A percentile compares a stretch with the other conserved stretches of the same genome.
phyloP scores from a whole-genome alignment of 2,113 vertebrate species.

The Poeciliopsis turrubarensis region DNA sequence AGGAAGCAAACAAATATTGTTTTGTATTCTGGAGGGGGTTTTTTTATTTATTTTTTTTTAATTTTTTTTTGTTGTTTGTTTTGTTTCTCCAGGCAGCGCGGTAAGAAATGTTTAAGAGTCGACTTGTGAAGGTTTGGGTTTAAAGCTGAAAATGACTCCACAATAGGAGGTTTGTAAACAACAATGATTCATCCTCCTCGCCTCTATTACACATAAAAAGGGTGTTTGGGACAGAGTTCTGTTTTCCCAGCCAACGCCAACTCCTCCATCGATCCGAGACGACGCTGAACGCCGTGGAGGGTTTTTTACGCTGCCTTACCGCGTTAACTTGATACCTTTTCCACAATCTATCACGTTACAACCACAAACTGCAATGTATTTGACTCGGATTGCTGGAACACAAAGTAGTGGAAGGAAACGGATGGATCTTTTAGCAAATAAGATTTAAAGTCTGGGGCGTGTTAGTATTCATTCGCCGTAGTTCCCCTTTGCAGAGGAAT shows the following conservation, averaged over 20 bases:
- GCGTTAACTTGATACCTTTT: not conserved
- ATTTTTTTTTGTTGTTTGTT: not conserved
- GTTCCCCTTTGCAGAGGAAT: too few species aligned
- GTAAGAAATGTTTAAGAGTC: not conserved
- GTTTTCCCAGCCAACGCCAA: constrained; percentile 8
- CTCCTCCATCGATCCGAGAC: not conserved
- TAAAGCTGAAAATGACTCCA: not conserved
- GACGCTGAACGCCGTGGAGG: not conserved
- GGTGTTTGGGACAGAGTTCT: not conserved
- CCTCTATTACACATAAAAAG: constrained; percentile 2
- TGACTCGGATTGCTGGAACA: not conserved
- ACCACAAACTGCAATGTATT: not conserved
- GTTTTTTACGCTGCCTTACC: not conserved
- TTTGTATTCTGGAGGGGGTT: constrained; percentile 8
- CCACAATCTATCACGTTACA: not conserved
- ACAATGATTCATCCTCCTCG: not conserved
- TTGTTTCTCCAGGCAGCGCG: not conserved
- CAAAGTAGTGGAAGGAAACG: not conserved
- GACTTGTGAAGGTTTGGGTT: not conserved
- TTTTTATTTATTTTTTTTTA: not conserved
- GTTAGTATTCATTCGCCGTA: not conserved
- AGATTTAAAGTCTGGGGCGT: too few species aligned
- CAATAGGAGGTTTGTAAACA: not conserved
- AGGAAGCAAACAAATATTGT: constrained; percentile 14
- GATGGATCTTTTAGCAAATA: not conserved